Conservation (phyloP, 2,797 vertebrate species). For the Rhodeus uyekii region DNA sequence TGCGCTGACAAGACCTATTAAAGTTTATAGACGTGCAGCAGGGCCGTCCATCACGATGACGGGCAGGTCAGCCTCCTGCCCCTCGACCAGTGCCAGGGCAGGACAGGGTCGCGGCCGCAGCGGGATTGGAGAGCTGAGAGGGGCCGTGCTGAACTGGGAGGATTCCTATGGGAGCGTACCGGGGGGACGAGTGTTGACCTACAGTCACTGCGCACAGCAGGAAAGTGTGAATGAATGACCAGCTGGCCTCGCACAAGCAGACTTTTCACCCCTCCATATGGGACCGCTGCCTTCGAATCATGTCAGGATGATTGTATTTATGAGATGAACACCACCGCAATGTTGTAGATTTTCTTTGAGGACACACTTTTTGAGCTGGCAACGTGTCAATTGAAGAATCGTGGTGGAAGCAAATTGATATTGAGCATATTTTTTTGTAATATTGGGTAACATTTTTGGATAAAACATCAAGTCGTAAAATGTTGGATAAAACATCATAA, state of each 20-base stretch:
- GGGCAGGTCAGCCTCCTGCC: constrained; percentile 55
- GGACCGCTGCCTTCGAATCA: not conserved
- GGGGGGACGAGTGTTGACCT: constrained; percentile 29
- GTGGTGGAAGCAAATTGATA: not conserved
- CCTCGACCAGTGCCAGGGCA: constrained; percentile 31
- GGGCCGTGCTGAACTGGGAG: not conserved
- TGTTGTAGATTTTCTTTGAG: not conserved
- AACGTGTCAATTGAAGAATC: not conserved
- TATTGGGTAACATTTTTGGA: too few relatives aligned
- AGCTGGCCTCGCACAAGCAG: constrained; percentile 49
- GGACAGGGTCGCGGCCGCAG: constrained; percentile 37
- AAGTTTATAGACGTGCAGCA: constrained; percentile 76
- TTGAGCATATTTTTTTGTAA: too few relatives aligned
- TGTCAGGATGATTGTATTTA: not conserved
- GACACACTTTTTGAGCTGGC: not conserved
- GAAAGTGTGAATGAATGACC: constrained; percentile 47
- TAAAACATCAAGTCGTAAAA: too few relatives aligned
- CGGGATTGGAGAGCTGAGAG: constrained; percentile 7
- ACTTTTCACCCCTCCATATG: constrained; percentile 32
- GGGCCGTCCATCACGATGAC: constrained; percentile 75
- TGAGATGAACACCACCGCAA: not conserved
- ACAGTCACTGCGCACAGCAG: constrained; percentile 47
- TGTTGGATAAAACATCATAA: too few relatives aligned
- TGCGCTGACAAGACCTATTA: constrained; percentile 77
- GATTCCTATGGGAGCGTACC: constrained; percentile 2